These are phyloP conservation scores for Acanthosepion pharaonis DNA, from an alignment of 2,888 invertebrate species.

Conservation along the genomic window DNA sequence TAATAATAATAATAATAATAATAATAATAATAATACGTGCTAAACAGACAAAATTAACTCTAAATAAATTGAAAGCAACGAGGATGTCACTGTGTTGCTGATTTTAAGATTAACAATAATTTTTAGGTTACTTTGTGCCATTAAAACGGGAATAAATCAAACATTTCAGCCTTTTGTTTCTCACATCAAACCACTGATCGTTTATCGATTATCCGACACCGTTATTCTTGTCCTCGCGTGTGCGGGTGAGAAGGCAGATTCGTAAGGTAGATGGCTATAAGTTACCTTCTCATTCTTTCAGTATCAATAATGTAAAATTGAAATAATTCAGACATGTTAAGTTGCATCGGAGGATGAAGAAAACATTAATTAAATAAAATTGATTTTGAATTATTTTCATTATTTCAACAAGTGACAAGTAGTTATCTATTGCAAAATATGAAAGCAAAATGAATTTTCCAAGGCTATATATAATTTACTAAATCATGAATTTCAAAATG, in stretches of 20 bases:
- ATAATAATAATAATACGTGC: no score
- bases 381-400: no score
- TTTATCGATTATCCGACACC: neutral
- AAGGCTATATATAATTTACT: no score
- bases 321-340: neutral
- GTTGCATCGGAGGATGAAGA: no score
- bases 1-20: no score
- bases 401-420: no score
- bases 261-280: neutral
- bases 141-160: slow-evolving; percentile 5
- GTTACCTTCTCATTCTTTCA: neutral
- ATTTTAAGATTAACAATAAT: neutral
- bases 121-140: neutral
- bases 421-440: no score
- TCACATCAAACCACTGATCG: neutral
- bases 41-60: no score
- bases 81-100: neutral
- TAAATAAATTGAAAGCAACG: neutral
- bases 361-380: no score
- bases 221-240: neutral
- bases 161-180: neutral
- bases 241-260: neutral
- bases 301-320: neutral
- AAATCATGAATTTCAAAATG: no score
- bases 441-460: no score